Conservation (phyloP, 2,888 invertebrate species). For the Temnothorax unifasciatus region DNA sequence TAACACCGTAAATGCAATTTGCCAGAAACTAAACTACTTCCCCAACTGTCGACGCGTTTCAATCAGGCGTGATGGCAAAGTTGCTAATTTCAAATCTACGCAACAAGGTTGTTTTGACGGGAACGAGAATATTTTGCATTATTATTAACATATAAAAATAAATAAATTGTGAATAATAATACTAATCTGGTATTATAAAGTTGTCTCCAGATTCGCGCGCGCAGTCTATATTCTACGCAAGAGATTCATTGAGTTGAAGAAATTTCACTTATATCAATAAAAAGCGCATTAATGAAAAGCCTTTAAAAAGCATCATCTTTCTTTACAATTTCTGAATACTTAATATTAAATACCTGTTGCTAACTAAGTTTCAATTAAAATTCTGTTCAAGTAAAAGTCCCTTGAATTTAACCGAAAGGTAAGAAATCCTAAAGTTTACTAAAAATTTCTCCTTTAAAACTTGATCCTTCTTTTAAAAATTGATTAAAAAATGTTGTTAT, state of each 20-base stretch:
- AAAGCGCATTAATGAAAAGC: neutral
- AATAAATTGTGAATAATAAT: neutral
- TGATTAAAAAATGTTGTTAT: neutral
- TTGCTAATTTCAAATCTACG: slow-evolving; percentile 19
- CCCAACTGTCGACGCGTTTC: slow-evolving; percentile 41
- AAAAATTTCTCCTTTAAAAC: neutral
- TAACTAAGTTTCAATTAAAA: slow-evolving; percentile 14
- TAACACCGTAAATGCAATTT: slow-evolving; percentile 36
- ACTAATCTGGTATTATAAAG: neutral
- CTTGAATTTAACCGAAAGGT: neutral
- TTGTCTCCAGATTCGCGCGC: neutral
- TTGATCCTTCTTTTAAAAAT: neutral
- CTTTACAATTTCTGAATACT: neutral
- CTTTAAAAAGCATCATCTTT: neutral
- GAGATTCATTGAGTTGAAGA: neutral
- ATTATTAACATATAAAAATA: neutral
- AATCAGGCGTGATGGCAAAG: slow-evolving; percentile 33
- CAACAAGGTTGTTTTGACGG: neutral
- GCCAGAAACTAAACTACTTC: slow-evolving; percentile 41
- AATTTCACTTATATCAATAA: neutral
- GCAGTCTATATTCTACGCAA: neutral
- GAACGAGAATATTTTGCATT: slow-evolving; percentile 15
- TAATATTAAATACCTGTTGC: neutral
- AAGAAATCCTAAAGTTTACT: neutral
- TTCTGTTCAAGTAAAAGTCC: neutral